phyloP scores from a whole-genome alignment of 2,113 vertebrate genomes.

The Micromys minutus region DNA sequence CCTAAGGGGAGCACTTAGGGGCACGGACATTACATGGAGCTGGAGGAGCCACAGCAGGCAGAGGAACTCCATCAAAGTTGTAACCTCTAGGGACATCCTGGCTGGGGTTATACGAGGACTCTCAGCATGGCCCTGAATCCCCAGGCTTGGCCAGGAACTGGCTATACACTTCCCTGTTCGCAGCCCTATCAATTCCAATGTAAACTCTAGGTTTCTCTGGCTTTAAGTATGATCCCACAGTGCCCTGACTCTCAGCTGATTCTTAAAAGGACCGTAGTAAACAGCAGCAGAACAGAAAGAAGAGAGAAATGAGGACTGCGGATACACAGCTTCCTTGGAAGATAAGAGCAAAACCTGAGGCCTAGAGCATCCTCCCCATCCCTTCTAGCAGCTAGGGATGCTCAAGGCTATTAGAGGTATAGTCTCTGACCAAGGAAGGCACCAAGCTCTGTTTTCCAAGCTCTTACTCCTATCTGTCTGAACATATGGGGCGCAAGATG shows the following conservation, averaged over 20 bases:
- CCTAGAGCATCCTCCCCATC: background rate
- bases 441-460: background rate
- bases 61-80: background rate
- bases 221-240: conserved; percentile 32
- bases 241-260: conserved; percentile 9
- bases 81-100: background rate
- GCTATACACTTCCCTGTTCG: background rate
- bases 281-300: background rate
- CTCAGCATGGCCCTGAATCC: background rate
- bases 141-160: background rate
- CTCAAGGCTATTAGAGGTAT: background rate
- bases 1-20: background rate
- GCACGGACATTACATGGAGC: background rate
- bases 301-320: background rate
- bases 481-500: background rate
- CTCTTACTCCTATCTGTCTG: background rate
- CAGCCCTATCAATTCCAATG: background rate
- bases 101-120: background rate
- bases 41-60: background rate
- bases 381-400: background rate
- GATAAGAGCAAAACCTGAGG: background rate
- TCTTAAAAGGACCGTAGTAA: conserved; percentile 53
- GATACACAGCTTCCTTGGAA: background rate
- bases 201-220: background rate
- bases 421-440: background rate